phyloP scores from a whole-genome alignment of 2,113 vertebrate genomes.

The Bagarius yarrelli region DNA sequence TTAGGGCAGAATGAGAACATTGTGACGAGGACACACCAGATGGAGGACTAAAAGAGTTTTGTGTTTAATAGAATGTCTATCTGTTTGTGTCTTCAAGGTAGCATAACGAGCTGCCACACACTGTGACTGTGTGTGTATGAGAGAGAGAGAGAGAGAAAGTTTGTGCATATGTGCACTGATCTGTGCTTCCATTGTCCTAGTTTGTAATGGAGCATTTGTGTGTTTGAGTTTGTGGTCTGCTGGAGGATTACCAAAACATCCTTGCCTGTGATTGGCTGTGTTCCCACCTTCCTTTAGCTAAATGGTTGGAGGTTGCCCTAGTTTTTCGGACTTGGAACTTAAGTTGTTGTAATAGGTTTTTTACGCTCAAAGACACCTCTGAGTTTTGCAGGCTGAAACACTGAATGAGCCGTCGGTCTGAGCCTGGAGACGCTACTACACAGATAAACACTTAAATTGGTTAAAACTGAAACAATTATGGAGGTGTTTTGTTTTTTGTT shows the following conservation, averaged over 20 bases:
- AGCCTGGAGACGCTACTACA: background rate
- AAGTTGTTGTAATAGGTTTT: background rate
- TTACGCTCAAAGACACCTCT: slow-evolving; percentile 16
- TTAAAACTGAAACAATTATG: background rate
- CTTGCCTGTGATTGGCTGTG: slow-evolving; percentile 27
- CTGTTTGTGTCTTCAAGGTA: background rate
- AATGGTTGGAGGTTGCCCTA: background rate
- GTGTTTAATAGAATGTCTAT: background rate
- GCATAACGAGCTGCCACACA: background rate
- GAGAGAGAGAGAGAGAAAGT: background rate
- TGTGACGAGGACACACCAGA: background rate
- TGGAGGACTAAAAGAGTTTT: background rate
- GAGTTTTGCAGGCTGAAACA: slow-evolving; percentile 16
- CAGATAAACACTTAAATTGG: background rate
- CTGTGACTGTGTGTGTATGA: background rate
- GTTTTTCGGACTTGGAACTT: background rate
- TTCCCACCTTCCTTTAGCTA: background rate
- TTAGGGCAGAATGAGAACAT: background rate
- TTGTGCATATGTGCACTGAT: slow-evolving; percentile 14
- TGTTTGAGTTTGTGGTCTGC: background rate
- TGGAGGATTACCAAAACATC: slow-evolving; percentile 16
- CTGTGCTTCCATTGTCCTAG: slow-evolving; percentile 56
- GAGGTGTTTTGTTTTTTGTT: background rate
- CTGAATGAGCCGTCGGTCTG: background rate
- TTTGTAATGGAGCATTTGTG: slow-evolving; percentile 29